Base-by-base conservation (phyloP, 2,797 vertebrate species). In the Coregonus sp. region DNA sequence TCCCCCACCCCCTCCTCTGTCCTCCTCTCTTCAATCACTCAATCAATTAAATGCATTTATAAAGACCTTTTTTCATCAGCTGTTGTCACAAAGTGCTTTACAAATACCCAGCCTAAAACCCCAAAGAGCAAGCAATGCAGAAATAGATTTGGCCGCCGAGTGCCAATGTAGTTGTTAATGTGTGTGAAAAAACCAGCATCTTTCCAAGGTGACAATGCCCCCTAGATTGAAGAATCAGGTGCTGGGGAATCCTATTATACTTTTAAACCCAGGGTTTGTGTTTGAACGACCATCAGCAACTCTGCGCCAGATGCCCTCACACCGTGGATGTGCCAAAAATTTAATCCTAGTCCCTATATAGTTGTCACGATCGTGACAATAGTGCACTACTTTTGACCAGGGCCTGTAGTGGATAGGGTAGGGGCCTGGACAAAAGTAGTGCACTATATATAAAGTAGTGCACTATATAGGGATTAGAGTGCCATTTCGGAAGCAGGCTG, bases 201-300 rank as follows among this genome's bases (percentile, higher is more conserved):
- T 88, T 90, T 87, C 90, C 88, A 93, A 93, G 90, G 92, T 92
- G 84, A 90, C 66, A 77, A 73, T 89, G 89, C 92, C 88, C 89
- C 84, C 75, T 37, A 61, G 75, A 77, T 78, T 75, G 80, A 75
- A 54, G 76, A 81, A 70, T 75, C 77, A 81, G 86, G 77, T 73
- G 25, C 82, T 83, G 65, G 80, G 75, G 89, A 90, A 91, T 92
- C 86, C 83, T 79, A 91, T 92, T 92, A 80, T 81, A 54, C 79
- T 73, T n/a, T 9, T 61, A 83, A 80, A 81, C 77, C 84, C 56
- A 78, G 82, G 70, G 75, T 83, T 73, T 78, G 81, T 87, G 79
- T 86, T 85, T 88, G 77, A 40, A 71, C 69, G 25, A 79, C 81
- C 85, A 88, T 92, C 85, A 89, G 86, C 86, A 69, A 84, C 83